Conservation (phyloP, 2,113 vertebrate species). For the Amphiprion ocellaris region DNA sequence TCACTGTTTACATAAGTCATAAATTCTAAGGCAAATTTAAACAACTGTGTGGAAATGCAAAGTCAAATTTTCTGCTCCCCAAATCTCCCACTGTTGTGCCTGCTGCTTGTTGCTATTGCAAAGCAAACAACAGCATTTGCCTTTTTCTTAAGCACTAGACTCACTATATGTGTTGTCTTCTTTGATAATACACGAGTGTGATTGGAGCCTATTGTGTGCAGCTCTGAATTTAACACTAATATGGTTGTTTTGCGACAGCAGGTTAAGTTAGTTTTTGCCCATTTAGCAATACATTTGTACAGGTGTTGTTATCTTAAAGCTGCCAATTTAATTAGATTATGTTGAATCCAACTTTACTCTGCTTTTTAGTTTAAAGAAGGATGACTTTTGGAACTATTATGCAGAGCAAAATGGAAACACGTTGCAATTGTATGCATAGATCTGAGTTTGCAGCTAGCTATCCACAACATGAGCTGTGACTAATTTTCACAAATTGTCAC, state of each 20-base stretch:
- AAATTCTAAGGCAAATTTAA: not conserved
- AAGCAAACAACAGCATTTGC: constrained; percentile 19
- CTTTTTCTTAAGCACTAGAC: not conserved
- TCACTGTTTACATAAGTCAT: constrained; percentile 31
- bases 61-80: not conserved
- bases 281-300: not conserved
- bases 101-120: not conserved
- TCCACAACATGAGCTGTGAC: too few relatives aligned
- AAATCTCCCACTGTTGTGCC: not conserved
- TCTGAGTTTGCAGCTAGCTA: too few relatives aligned
- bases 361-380: too few relatives aligned
- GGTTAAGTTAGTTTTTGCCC: not conserved
- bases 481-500: too few relatives aligned
- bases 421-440: too few relatives aligned
- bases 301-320: constrained; percentile 1
- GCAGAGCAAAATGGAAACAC: too few relatives aligned
- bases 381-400: too few relatives aligned
- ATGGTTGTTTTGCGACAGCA: constrained; percentile 33
- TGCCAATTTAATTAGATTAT: not conserved
- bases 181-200: constrained; percentile 20
- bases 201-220: constrained; percentile 28
- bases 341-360: not conserved
- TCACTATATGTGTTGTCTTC: constrained; percentile 1
- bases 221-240: constrained; percentile 6
- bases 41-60: not conserved